A percentile compares a stretch with the other conserved stretches of the same genome.
These are phyloP conservation scores for Phasia obesa DNA, from an alignment of 2,888 invertebrate genomes.

Conservation along the genomic window DNA sequence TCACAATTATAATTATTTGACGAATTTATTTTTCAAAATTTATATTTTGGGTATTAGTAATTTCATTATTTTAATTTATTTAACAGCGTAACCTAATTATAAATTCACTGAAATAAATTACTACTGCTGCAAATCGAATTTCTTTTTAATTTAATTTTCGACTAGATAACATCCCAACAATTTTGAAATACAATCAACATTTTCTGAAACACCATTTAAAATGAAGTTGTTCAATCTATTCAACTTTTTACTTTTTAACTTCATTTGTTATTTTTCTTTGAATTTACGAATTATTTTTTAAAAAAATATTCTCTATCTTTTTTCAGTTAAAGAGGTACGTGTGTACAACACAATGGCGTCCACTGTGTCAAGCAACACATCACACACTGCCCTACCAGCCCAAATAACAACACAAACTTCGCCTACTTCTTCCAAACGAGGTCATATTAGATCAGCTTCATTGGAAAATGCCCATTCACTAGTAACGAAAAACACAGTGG, in stretches of 20 bases:
- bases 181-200: too few relatives aligned
- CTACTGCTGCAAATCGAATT: too few relatives aligned
- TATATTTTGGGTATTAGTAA: too few relatives aligned
- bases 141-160: too few relatives aligned
- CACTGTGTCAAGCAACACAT: constrained; percentile 46
- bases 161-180: too few relatives aligned
- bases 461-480: constrained; percentile 78
- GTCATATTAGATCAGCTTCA: constrained; percentile 81
- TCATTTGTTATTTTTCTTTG: neutral
- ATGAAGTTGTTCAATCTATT: too few relatives aligned
- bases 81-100: too few relatives aligned
- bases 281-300: neutral
- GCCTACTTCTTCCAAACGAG: constrained; percentile 75
- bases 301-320: neutral
- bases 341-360: constrained; percentile 49
- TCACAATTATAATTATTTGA: too few relatives aligned
- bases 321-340: neutral
- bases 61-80: too few relatives aligned
- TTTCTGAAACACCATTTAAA: too few relatives aligned
- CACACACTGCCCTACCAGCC: constrained; percentile 23
- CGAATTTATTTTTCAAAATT: too few relatives aligned
- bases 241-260: neutral
- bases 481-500: constrained; percentile 78
- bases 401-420: constrained; percentile 42
- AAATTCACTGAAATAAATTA: too few relatives aligned